A percentile compares a stretch with the other conserved stretches of the same genome.
Conservation (phyloP, 2,113 vertebrate species). For the Pollachius pollachius region DNA sequence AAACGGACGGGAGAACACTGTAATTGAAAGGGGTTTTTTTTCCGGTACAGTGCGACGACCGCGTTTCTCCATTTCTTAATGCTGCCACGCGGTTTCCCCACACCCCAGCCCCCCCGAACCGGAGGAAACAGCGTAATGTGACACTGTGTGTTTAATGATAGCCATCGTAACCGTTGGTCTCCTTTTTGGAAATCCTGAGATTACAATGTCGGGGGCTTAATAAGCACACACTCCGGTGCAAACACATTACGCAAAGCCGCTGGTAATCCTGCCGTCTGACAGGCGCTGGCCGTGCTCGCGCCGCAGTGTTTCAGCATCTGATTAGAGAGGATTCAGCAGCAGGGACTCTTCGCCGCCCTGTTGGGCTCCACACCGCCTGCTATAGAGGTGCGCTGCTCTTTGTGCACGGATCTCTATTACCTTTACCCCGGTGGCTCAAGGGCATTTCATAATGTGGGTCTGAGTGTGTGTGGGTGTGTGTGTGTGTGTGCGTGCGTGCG, state of each 20-base stretch:
- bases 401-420: constrained; percentile 42
- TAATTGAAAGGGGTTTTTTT: constrained; percentile 16
- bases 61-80: constrained; percentile 38
- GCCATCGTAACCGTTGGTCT: no score
- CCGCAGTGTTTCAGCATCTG: constrained; percentile 81
- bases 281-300: constrained; percentile 83
- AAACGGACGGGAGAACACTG: constrained; percentile 7
- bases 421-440: constrained; percentile 54
- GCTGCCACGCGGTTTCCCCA: constrained; percentile 16
- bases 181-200: constrained; percentile 48
- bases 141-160: no score
- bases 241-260: constrained; percentile 23
- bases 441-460: constrained; percentile 68
- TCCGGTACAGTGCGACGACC: not conserved
- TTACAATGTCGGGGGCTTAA: constrained; percentile 47
- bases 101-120: no score
- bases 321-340: constrained; percentile 62
- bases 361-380: no score
- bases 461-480: constrained; percentile 13
- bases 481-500: no score
- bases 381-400: no score
- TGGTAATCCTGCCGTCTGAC: constrained; percentile 45
- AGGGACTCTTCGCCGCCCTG: no score
- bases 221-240: constrained; percentile 44
- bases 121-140: no score